Evolutionary conservation across 2,888 invertebrate species (phyloP).

Genomic region (Meliscaeva auricollis): DNA sequence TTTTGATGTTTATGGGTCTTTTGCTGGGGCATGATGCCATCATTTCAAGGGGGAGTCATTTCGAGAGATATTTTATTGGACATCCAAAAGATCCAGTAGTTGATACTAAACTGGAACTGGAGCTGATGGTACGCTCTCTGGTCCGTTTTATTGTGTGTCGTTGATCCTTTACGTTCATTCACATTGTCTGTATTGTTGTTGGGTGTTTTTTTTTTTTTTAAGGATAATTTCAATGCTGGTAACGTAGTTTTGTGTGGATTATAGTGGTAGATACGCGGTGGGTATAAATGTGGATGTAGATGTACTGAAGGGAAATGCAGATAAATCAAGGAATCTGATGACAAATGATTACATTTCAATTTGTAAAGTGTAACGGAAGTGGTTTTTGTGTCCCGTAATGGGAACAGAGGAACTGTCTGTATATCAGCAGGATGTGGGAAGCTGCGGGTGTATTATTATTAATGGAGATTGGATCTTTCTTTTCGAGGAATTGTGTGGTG

Average conservation of each 20-base stretch:
- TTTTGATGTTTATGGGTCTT: constrained; percentile 57
- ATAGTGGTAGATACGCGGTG: background rate
- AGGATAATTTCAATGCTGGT: constrained; percentile 55
- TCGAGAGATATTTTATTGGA: constrained; percentile 53
- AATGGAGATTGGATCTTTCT: constrained; percentile 39
- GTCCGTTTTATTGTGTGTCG: constrained; percentile 64
- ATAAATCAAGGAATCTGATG: constrained; percentile 65
- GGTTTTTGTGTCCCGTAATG: constrained; percentile 64
- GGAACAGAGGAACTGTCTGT: constrained; percentile 43
- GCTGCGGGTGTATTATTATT: constrained; percentile 52
- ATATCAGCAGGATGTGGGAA: constrained; percentile 42
- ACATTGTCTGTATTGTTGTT: background rate
- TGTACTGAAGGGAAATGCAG: constrained; percentile 26
- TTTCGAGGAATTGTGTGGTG: background rate
- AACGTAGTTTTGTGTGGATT: constrained; percentile 19
- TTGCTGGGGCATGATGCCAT: constrained; percentile 48
- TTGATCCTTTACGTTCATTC: constrained; percentile 48
- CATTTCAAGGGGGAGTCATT: constrained; percentile 13
- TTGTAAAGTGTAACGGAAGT: constrained; percentile 69
- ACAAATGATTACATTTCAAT: constrained; percentile 74
- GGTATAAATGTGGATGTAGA: constrained; percentile 7
- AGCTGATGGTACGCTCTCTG: background rate
- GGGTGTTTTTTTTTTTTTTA: background rate
- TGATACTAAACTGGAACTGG: no score
- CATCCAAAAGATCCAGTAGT: constrained; percentile 48